Evolutionary conservation across 2,797 vertebrate species (phyloP).

Genomic region (Xenops minutus): DNA sequence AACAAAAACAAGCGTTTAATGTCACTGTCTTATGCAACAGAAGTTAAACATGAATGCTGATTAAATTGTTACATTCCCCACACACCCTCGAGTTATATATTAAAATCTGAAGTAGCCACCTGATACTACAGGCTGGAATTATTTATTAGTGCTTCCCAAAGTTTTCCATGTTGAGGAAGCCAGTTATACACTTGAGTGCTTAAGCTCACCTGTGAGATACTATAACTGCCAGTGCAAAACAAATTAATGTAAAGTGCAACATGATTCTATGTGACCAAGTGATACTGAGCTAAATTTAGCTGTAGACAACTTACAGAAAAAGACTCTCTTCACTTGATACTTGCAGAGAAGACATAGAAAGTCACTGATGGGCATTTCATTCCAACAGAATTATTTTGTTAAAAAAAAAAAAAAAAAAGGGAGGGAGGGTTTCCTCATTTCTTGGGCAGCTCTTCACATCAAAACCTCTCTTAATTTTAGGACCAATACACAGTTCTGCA

Average conservation of each 20-base stretch:
- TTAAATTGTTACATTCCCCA: not conserved
- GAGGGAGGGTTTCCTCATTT: not conserved
- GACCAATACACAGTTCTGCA: not conserved
- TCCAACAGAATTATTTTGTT: not conserved
- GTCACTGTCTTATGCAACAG: not conserved
- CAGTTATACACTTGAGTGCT: constrained; percentile 56
- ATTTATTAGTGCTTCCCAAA: constrained; percentile 68
- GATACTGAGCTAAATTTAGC: constrained; percentile 81
- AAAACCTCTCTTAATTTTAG: not conserved
- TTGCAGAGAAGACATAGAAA: not conserved
- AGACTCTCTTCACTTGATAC: constrained; percentile 55
- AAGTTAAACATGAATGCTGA: constrained; percentile 12
- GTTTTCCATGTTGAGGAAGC: constrained; percentile 68
- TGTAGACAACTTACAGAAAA: constrained; percentile 31
- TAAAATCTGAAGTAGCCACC: constrained; percentile 47
- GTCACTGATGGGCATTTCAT: not conserved
- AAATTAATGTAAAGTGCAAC: constrained; percentile 73
- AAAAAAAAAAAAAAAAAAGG: not conserved
- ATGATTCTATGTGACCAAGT: constrained; percentile 65
- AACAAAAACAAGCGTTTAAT: not conserved
- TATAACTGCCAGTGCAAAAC: constrained; percentile 68
- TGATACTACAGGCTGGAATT: constrained; percentile 70
- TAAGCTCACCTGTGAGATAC: constrained; percentile 50
- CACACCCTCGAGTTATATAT: not conserved
- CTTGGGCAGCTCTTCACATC: not conserved